Percentiles rank a stretch among this genome's conserved stretches.
phyloP scores from a whole-genome alignment of 2,888 invertebrate genomes.

The Standfussiana lucernea region DNA sequence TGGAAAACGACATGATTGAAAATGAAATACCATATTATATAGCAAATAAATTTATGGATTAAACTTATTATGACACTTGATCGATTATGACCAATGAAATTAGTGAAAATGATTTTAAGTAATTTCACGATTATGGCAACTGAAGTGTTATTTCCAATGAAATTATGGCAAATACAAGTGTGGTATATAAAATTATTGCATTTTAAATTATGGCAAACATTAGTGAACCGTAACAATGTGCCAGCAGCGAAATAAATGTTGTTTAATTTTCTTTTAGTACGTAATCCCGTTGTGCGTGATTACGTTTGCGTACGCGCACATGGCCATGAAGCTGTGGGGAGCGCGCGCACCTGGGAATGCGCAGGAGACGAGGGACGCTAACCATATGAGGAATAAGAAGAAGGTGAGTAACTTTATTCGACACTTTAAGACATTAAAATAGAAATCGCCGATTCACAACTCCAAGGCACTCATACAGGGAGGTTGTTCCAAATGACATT shows the following conservation, averaged over 20 bases:
- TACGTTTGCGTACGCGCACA: constrained; percentile 95
- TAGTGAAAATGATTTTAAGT: too few relatives aligned
- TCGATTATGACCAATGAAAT: too few relatives aligned
- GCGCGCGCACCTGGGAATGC: constrained; percentile 95
- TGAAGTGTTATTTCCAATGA: too few relatives aligned
- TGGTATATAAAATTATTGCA: too few relatives aligned
- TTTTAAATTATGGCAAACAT: too few relatives aligned
- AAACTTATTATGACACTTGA: too few relatives aligned
- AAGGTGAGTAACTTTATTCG: constrained; percentile 90
- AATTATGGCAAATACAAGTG: too few relatives aligned
- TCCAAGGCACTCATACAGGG: neutral
- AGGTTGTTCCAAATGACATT: neutral
- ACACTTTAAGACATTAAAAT: neutral
- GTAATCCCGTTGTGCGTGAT: constrained; percentile 95
- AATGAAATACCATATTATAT: too few relatives aligned
- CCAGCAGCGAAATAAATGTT: neutral
- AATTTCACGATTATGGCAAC: too few relatives aligned
- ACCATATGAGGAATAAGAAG: constrained; percentile 95
- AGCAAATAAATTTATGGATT: too few relatives aligned
- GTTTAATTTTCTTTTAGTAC: constrained; percentile 89
- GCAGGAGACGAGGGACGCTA: constrained; percentile 94
- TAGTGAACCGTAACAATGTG: constrained; percentile 2
- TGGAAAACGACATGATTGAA: too few relatives aligned
- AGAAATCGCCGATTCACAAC: neutral
- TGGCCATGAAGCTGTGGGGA: constrained; percentile 95